Percentiles rank a stretch among this genome's conserved stretches.
Evolutionary conservation across 2,888 invertebrate species (phyloP).

Genomic region (Ethmia dodecea): DNA sequence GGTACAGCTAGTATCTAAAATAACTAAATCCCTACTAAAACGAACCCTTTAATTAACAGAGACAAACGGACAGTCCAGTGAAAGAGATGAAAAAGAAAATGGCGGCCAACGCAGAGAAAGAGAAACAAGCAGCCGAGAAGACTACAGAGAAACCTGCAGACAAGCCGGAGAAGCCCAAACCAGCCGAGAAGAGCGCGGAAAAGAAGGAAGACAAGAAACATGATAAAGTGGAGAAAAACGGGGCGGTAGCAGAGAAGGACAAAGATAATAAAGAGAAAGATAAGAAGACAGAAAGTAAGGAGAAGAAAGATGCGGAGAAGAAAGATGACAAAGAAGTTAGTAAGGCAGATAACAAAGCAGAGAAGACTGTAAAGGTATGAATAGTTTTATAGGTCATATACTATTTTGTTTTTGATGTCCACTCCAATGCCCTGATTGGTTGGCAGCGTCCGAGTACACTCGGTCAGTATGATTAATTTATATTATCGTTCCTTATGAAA

Average conservation of each 20-base stretch:
- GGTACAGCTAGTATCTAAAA: too few species aligned
- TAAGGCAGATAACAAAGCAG: constrained; percentile 31
- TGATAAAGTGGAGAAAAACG: constrained; percentile 24
- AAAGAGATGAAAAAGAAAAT: constrained; percentile 71
- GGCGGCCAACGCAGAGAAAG: constrained; percentile 62
- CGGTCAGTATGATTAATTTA: too few species aligned
- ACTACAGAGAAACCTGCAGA: constrained; percentile 25
- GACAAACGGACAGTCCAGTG: constrained; percentile 51
- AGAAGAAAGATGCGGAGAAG: constrained; percentile 20
- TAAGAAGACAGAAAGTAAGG: constrained; percentile 16
- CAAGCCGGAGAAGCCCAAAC: constrained; percentile 34
- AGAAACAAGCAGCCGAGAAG: constrained; percentile 50
- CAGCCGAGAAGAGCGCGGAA: constrained; percentile 22
- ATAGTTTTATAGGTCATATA: too few species aligned
- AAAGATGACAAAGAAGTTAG: constrained; percentile 21
- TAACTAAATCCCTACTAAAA: too few species aligned
- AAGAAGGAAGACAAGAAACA: constrained; percentile 20
- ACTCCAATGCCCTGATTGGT: too few species aligned
- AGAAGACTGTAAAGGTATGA: constrained; percentile 51
- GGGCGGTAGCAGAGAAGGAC: constrained; percentile 24
- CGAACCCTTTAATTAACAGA: too few species aligned
- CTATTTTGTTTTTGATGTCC: too few species aligned
- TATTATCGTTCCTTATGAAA: too few species aligned
- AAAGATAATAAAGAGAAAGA: constrained; percentile 24
- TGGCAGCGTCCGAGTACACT: too few species aligned